Base-by-base conservation (phyloP, 2,113 vertebrate genomes). In the Melanotaenia duboulayi region DNA sequence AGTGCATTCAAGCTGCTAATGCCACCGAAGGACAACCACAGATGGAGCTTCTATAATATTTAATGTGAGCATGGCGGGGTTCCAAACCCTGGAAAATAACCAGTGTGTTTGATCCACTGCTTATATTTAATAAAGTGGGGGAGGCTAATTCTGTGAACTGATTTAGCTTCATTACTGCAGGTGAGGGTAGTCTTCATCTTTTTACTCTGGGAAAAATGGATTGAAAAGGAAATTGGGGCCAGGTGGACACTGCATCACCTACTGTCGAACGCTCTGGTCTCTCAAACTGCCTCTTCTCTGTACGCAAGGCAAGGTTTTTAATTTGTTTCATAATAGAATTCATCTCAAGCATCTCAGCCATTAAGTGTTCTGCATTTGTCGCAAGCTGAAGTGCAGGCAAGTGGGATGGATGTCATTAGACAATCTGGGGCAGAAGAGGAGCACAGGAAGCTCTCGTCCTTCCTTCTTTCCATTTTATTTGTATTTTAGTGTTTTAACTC, bases 241-340 rank as follows among this genome's bases (percentile, higher is more conserved):
- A 68, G 54, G 57, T 78, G 76, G 67, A 87, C 80, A 67, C 83
- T 82, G 71, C 74, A 63, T 89, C 88, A 74, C 85, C 79, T 79
- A 78, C 84, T 89, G 88, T 90, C 59, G 58, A 74, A 89, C 75
- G 83, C 56, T 70, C 40, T 56, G 64, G 63, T 79, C 67, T 70
- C 71, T 68, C 51, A 68, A 80, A 80, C 71, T 52, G 79, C 76
- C 72, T 87, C 67, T 68, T 80, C 74, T 78, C 65, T 66, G 48
- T 57, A 81, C 65, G 73, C 76, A 76, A 84, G 76, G 88, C 86
- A 82, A 90, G 83, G 58, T 87, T 91, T 92, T 91, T 93, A 93
- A 93, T 93, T 94, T 92, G 88, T 87, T 90, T 76, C 87, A 90
- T 92, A 93, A 93, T 88, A 91, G 87, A 92, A 90, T 91, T 91